phyloP scores from a whole-genome alignment of 2,113 vertebrate species.

The Leptobrachium ailaonicum region DNA sequence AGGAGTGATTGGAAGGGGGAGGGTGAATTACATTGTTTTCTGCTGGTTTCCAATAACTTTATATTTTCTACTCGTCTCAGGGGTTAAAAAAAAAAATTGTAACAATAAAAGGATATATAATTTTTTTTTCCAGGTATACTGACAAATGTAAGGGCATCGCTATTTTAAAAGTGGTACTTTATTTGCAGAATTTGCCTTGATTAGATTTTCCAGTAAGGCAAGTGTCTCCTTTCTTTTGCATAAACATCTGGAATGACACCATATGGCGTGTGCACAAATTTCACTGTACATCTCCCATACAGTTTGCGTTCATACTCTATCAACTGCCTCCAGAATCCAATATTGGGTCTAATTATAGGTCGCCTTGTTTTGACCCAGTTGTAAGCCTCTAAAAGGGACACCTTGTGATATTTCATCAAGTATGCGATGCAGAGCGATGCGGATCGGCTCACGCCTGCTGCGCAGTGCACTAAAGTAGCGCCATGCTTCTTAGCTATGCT shows the following conservation, averaged over 20 bases:
- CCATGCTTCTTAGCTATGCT: slow-evolving; percentile 92
- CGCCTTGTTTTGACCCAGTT: slow-evolving; percentile 93
- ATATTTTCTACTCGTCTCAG: no score
- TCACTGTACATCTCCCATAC: slow-evolving; percentile 90
- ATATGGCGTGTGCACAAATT: slow-evolving; percentile 95
- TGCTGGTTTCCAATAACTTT: no score
- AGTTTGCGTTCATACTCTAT: slow-evolving; percentile 96
- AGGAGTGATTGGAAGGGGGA: no score
- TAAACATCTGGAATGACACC: slow-evolving; percentile 92
- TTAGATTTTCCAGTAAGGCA: slow-evolving; percentile 93
- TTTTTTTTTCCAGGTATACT: no score
- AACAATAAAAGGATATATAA: no score
- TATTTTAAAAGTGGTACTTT: neutral
- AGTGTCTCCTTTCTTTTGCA: slow-evolving; percentile 86
- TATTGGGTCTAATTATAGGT: slow-evolving; percentile 90
- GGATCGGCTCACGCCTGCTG: slow-evolving; percentile 90
- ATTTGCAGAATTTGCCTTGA: neutral
- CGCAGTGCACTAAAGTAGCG: slow-evolving; percentile 90
- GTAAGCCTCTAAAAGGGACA: slow-evolving; percentile 89
- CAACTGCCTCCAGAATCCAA: slow-evolving; percentile 96
- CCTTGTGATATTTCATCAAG: slow-evolving; percentile 95
- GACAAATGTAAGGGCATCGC: neutral
- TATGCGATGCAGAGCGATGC: slow-evolving; percentile 95
- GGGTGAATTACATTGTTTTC: no score
- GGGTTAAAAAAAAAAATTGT: no score